Percentiles rank a stretch among this genome's conserved stretches.
Evolutionary conservation across 2,797 vertebrate species (phyloP).

Genomic region (Argya squamiceps): DNA sequence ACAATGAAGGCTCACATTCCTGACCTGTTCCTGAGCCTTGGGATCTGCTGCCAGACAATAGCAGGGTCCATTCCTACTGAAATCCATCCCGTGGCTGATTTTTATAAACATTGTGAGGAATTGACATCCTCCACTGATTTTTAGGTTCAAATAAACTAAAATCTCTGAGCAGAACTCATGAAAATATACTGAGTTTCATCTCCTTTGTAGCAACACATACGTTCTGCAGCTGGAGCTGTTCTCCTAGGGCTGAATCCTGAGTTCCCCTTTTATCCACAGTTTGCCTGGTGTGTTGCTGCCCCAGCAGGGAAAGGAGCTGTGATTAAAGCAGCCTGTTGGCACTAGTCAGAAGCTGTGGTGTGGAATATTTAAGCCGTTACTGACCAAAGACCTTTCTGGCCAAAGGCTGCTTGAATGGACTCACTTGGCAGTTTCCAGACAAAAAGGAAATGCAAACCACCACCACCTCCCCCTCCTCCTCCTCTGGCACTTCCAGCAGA

Average conservation of each 20-base stretch:
- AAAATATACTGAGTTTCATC: background rate
- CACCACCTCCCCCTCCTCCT: background rate
- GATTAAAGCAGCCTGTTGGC: background rate
- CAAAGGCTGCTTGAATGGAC: background rate
- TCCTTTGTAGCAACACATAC: background rate
- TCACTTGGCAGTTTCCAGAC: background rate
- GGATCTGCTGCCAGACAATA: background rate
- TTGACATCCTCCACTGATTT: background rate
- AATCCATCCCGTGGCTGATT: background rate
- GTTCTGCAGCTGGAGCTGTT: background rate
- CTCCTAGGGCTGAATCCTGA: background rate
- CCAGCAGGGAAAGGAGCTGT: background rate
- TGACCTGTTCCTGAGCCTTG: background rate
- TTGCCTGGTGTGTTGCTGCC: background rate
- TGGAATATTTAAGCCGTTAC: background rate
- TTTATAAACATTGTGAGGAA: accelerated
- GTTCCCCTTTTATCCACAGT: background rate
- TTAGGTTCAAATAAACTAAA: background rate
- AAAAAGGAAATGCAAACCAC: background rate
- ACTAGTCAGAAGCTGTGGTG: background rate
- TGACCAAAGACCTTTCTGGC: background rate
- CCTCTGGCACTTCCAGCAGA: background rate
- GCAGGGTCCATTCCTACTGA: background rate
- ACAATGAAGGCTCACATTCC: background rate
- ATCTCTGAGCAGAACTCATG: background rate